Base-by-base conservation (phyloP, 2,113 vertebrate species). In the Oryzias javanicus region DNA sequence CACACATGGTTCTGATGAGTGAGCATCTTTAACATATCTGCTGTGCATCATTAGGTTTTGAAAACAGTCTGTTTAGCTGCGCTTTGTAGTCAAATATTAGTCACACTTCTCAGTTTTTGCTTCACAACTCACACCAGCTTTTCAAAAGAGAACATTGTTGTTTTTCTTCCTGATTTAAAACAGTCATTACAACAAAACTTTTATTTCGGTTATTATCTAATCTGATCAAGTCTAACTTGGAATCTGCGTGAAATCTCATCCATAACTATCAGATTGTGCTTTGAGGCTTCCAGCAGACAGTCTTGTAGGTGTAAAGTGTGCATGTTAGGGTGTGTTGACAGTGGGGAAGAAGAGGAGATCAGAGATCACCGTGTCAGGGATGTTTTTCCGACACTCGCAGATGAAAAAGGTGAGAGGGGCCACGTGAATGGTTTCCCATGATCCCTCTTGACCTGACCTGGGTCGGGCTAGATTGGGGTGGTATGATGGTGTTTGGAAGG, bases 351-450 rank as follows among this genome's bases (percentile, higher is more conserved):
- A 42, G 8, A 56, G 48, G 70, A 50, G 80, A 53, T 60, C 53
- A 67, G 63, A 67, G 73, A 81, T 65, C 65, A 51, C n/a, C 1
- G 51, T 64, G 83, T 87, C 85, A 86, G 83, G 87, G 81, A 86
- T 80, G 79, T 80, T 86, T 88, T 86, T 79, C 84, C 78, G 86
- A 90, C 80, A 80, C 84, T 85, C 70, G 40, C 64, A 84, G 75
- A 89, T 86, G 87, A 87, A 78, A 83, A 90, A 90, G 91, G 92
- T 90, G 91, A 91, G 92, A 93, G 92, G 88, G 67, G 83, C 62
- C 56, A 76, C 70, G 50, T 16, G 0, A 2, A 83, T 49, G 60
- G 22, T 63, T 92, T 92, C 89, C 90, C 90, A 87, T 67, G 81
- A 83, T 86, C 83, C 52, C 44, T 7, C 14, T 19, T 80, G 88